phyloP scores from a whole-genome alignment of 2,797 vertebrate genomes.

The Tiaroga cobitis region DNA sequence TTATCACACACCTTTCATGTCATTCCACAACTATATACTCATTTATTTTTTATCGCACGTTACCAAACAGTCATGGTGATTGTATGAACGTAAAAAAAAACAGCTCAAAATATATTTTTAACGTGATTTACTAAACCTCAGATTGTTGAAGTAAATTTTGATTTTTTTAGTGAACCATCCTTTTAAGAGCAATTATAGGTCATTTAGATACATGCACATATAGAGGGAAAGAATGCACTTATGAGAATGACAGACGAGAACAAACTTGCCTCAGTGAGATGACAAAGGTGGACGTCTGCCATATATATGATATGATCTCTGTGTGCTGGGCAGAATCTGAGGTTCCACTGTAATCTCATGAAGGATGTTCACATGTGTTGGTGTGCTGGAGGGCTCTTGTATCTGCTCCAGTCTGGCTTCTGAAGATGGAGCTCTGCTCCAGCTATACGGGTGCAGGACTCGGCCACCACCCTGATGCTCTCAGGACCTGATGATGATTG shows the following conservation, averaged over 20 bases:
- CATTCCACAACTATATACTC: background rate
- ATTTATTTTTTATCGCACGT: background rate
- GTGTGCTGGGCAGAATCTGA: constrained; percentile 41
- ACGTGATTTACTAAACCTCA: no score
- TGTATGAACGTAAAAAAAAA: background rate
- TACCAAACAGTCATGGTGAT: background rate
- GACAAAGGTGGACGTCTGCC: constrained; percentile 35
- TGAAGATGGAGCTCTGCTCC: constrained; percentile 86
- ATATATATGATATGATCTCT: constrained; percentile 40
- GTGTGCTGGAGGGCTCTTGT: constrained; percentile 43
- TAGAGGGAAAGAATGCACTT: background rate
- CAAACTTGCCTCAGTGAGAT: constrained; percentile 27
- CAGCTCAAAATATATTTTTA: no score
- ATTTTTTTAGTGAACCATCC: no score
- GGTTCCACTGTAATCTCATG: constrained; percentile 51
- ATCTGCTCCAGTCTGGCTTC: constrained; percentile 69
- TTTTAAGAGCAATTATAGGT: background rate
- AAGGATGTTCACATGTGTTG: constrained; percentile 40
- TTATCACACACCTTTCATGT: background rate
- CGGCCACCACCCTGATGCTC: constrained; percentile 82
- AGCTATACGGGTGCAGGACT: constrained; percentile 75
- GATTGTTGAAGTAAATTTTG: background rate
- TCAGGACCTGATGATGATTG: constrained; percentile 96
- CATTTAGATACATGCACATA: background rate
- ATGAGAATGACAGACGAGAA: background rate